Evolutionary conservation across 2,888 invertebrate genomes (phyloP), one percentile per base, ranked within the genome.

Genomic region (Trilocha varians): DNA sequence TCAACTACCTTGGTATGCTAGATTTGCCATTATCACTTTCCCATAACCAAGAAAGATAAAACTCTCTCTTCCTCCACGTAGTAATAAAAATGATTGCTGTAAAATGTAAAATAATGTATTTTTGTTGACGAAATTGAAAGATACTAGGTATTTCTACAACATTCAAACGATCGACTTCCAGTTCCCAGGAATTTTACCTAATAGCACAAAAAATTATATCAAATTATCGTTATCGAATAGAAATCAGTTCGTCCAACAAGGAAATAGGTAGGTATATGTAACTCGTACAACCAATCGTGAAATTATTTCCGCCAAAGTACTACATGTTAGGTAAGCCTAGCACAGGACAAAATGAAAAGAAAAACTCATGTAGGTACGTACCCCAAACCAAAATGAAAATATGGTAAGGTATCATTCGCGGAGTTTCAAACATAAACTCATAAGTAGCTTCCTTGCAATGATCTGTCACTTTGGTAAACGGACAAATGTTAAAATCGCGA

Each of bases 21-120:
- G 36, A 36, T n/a, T n/a, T n/a, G 2, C 38, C 32, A 6, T 32
- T 18, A 13, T 40, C 35, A 14, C 16, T 8, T 33, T 47, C 47
- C 47, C 47, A 47, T 33, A 47, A 25, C 47, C 47, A 47, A 11
- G 33, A 34, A 5, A 40, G 36, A 33, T 45, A 47, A 16, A 32
- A 18, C 25, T 47, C 45, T 16, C 18, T 42, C 11, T 43, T 36
- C 14, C 34, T 41, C 45, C 45, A 47, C 6, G 40, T 16, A n/a
- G 40, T 11, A 11, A 38, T 33, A 15, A 45, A 40, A 13, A 36
- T 16, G n/a, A 16, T 13, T 13, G 16, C 39, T 39, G 14, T 11
- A 39, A 39, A 33, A n/a, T 4, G 8, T 6, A 25, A 38, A 13
- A 14, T 2, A 9, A 32, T 1, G 13, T 18, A 18, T 18, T 16